These are phyloP conservation scores for Pangasius djambal DNA, from an alignment of 2,797 vertebrate species.

Conservation along the genomic window DNA sequence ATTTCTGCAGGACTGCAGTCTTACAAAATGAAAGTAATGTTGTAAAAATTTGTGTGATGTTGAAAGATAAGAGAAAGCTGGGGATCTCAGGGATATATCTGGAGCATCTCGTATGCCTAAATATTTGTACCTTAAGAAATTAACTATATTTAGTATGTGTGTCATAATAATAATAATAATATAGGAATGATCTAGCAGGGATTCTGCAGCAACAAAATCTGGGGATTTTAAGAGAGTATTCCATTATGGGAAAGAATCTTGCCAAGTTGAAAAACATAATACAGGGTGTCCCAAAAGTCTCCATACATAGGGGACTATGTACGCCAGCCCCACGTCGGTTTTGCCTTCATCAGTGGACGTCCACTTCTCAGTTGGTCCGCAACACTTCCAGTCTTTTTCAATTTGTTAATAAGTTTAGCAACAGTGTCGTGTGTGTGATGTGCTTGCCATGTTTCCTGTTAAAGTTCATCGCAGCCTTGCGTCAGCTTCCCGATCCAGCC, in stretches of 20 bases:
- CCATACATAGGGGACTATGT: no score
- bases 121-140: neutral
- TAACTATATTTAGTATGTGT: neutral
- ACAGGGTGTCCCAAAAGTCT: no score
- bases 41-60: slow-evolving; percentile 4
- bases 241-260: neutral
- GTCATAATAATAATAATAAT: neutral
- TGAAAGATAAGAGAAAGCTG: neutral
- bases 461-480: no score
- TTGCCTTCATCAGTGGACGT: no score
- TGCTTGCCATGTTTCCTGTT: no score
- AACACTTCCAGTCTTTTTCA: no score
- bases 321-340: no score
- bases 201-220: neutral
- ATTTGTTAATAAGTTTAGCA: no score
- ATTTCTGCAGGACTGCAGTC: slow-evolving; percentile 13
- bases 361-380: no score
- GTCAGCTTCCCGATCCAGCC: no score
- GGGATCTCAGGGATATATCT: neutral
- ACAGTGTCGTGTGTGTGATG: no score
- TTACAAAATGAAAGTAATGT: slow-evolving; percentile 14
- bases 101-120: neutral
- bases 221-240: neutral
- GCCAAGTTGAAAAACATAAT: neutral
- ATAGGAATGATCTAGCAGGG: neutral